Evolutionary conservation across 2,797 vertebrate species (phyloP), one percentile per base, ranked within the genome.

Genomic region (Sus cebifrons): DNA sequence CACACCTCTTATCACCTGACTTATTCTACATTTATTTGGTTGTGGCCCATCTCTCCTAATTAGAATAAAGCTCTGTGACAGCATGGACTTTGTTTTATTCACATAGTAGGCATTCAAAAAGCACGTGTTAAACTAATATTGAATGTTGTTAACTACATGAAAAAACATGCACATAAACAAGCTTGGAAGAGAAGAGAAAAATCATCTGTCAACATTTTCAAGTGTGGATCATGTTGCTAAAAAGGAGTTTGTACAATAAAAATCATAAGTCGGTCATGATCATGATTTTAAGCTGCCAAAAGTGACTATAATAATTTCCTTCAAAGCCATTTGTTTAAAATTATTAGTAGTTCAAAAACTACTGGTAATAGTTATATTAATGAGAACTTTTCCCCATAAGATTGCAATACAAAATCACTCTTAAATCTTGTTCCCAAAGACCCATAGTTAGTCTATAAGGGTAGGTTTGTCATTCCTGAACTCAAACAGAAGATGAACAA

Each of bases 381-480:
- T 60, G 27, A 94, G 75, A 96, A 93, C n/a, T 71, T 94, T 95
- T 23, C 54, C 27, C 62, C 75, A 81, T 68, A 89, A 93, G 91
- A 75, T 13, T 73, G n/a, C 74, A 91, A 20, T 44, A 84, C 6
- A 93, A 27, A 86, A 87, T 82, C 73, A 73, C 18, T 83, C 64
- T 91, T 70, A 93, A 93, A 78, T 56, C 56, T 95, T 86, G 16
- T 94, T 96, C 54, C 29, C 70, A 83, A 86, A 97, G 71, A 94
- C 64, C 36, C 58, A 81, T 85, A 65, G 21, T 95, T 86, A 68
- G 60, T 58, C 70, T 91, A 5, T 75, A 90, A 93, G 64, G 27
- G 12, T 25, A 68, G 16, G 84, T 27, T 44, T 56, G 60, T 79
- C 62, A 91, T 58, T 68, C 29, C 49, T 27, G 65, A 95, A 36